Evolutionary conservation across 2,797 vertebrate genomes (phyloP), one percentile per base, ranked within the genome.

Genomic region (Sebastes glaucus): DNA sequence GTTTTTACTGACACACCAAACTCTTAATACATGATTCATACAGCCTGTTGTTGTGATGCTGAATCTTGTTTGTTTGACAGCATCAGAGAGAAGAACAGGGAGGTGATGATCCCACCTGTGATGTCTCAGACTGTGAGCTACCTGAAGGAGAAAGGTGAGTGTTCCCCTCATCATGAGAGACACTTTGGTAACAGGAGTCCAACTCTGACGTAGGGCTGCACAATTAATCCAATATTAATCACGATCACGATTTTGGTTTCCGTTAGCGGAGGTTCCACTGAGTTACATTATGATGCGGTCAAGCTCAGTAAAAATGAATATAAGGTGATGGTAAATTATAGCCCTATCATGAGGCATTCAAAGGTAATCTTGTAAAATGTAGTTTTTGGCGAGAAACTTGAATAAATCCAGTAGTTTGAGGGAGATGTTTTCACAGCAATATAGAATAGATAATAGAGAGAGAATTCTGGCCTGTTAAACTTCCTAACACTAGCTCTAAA

Each of bases 81-180:
- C 90, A 95, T 98, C 87, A 93, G 90, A 72, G 96, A 97, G 90
- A 97, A 96, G 94, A 97, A 96, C 78, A 83, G 90, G 5, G 96
- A 94, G 0, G 93, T 91, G 0, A 6, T 96, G 20, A 96, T 98
- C 35, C 97, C 97, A 0, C 95, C 93, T 0, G 97, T 98, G 46
- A 87, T 98, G 84, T 80, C 81, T 11, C 91, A 96, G 86, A 97
- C 96, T 0, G 91, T 97, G n/a, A 80, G 92, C 0, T 97, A 97
- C 89, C 92, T 98, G 74, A 95, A 96, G 88, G 84, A 77, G 10
- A 97, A 95, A 89, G 97, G 97, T 98, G 90, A 92, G 94, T n/a
- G 18, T 52, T n/a, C 49, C 9, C 20, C 49, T n/a, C 20, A 52
- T 52, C 49, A 52, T 52, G 20, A n/a, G 20, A 52, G 1, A 52